These are phyloP conservation scores for Colletes gigas DNA, from an alignment of 1,140 invertebrate species.

Conservation along the genomic window DNA sequence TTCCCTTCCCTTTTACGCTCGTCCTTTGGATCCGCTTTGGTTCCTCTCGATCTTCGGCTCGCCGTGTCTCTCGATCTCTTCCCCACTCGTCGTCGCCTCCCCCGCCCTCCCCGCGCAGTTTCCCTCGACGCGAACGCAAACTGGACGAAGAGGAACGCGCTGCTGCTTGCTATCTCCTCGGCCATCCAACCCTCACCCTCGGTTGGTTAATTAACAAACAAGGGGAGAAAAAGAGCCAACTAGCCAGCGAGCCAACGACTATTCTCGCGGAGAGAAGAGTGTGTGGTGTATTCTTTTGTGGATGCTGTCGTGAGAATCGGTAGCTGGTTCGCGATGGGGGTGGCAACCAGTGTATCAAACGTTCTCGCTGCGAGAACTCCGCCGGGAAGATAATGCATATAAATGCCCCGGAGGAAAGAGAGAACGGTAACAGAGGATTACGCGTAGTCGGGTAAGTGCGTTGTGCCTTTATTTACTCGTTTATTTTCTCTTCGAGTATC, in stretches of 20 bases:
- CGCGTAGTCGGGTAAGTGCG: constrained; percentile 19
- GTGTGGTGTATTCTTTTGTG: constrained; percentile 41
- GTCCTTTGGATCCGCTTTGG: not conserved
- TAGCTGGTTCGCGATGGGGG: constrained; percentile 37
- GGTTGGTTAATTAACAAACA: not conserved
- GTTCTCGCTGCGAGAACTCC: constrained; percentile 28
- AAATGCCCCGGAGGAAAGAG: constrained; percentile 33
- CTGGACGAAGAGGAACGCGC: not conserved
- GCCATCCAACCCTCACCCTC: not conserved
- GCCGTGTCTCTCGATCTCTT: not conserved
- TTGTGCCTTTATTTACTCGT: not conserved
- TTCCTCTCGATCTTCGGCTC: not conserved
- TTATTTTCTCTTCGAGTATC: not conserved
- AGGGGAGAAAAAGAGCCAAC: not conserved
- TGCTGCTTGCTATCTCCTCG: too few relatives aligned
- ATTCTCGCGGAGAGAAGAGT: not conserved
- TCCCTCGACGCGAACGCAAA: not conserved
- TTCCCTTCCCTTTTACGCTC: not conserved
- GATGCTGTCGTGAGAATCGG: constrained; percentile 40
- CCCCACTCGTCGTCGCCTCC: not conserved
- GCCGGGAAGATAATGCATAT: constrained; percentile 42
- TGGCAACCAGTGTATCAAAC: constrained; percentile 36
- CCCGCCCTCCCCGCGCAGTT: not conserved
- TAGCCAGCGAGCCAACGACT: too few relatives aligned
- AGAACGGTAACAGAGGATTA: constrained; percentile 31